Evolutionary conservation across 2,888 invertebrate genomes (phyloP), one percentile per base, ranked within the genome.

Genomic region (Pherbina coryleti): DNA sequence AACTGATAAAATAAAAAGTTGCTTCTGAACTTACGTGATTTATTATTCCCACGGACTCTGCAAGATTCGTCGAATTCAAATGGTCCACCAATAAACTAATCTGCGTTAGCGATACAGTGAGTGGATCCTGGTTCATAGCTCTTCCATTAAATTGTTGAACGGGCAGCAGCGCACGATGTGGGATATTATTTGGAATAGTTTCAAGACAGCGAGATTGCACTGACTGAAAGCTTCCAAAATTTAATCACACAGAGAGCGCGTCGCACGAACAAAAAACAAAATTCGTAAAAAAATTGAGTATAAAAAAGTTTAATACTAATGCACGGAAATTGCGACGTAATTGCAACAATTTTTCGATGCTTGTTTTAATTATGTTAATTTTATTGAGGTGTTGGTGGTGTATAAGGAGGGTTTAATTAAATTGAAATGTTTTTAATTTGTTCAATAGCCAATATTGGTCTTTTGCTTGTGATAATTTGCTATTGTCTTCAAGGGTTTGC

Each of bases 41-140:
- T 91, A 98, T 93, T 92, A 96, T 97, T 91, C 94, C 94, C 91
- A 94, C 94, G 90, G 94, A 95, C 91, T 96, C 94, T 92, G 96
- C 95, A 92, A 94, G 96, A 92, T 97, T 98, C 93, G 96, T 97
- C 94, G 97, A 98, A 91, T 93, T 96, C 92, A 98, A 94, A 93
- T 95, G 96, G 91, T 94, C 93, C 93, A 98, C 96, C 92, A 97
- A 95, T 94, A 95, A 95, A 95, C 95, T 96, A 93, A 98, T 98
- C 95, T 98, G 97, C 94, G 96, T 96, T 95, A 98, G 95, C 94
- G 97, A 96, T 75, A 79, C 79, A 78, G 81, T 96, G 94, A 97
- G 94, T 94, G 97, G 95, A 94, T 98, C 98, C 94, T 97, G 97
- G 96, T 96, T 97, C 97, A 97, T 97, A 97, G 95, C 97, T 92